These are phyloP conservation scores for Parnassius mnemosyne DNA, from an alignment of 2,888 invertebrate genomes.

Conservation along the genomic window DNA sequence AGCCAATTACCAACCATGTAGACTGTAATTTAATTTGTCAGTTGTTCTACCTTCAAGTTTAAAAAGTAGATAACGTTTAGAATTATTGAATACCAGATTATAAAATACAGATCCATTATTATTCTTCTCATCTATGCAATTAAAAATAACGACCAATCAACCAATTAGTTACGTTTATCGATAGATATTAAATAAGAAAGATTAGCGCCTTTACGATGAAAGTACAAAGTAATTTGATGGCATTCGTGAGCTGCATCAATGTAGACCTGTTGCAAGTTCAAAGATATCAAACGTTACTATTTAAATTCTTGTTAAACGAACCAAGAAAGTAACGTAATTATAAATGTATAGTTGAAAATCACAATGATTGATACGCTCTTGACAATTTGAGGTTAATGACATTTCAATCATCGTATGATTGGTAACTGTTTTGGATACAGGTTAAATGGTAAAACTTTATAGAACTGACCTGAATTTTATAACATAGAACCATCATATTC, in stretches of 20 bases:
- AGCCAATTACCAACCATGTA: too few relatives aligned
- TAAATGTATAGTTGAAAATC: slow-evolving; percentile 2
- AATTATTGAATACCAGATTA: too few relatives aligned
- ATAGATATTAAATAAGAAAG: neutral
- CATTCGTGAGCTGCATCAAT: neutral
- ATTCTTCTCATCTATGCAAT: too few relatives aligned
- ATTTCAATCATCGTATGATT: slow-evolving; percentile 1
- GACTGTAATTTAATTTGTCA: too few relatives aligned
- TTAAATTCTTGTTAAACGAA: slow-evolving; percentile 5
- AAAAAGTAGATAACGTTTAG: too few relatives aligned
- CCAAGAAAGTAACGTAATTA: slow-evolving; percentile 7
- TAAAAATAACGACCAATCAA: too few relatives aligned
- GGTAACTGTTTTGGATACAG: slow-evolving; percentile 6
- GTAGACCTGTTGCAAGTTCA: neutral
- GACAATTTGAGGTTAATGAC: slow-evolving; percentile 13
- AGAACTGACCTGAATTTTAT: neutral
- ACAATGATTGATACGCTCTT: slow-evolving; percentile 10
- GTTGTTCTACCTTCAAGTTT: too few relatives aligned
- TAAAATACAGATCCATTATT: too few relatives aligned
- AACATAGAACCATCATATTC: neutral
- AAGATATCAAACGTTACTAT: slow-evolving; percentile 4
- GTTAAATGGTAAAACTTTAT: slow-evolving; percentile 6
- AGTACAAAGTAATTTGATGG: neutral
- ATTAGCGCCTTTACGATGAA: neutral
- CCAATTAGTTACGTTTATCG: neutral